phyloP scores from a whole-genome alignment of 1,140 invertebrate genomes.

The Camponotus vicinus region DNA sequence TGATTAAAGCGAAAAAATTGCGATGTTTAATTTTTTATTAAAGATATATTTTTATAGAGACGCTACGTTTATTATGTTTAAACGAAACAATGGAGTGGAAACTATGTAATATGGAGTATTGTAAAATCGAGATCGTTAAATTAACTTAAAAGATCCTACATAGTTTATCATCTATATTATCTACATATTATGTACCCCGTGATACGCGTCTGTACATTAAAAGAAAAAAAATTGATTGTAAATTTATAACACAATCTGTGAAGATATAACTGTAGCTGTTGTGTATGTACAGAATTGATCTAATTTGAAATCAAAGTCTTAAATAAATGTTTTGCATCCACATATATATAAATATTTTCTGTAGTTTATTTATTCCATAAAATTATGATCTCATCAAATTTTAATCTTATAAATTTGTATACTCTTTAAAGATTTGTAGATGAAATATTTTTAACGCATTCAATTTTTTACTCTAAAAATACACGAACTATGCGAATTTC shows the following conservation, averaged over 20 bases:
- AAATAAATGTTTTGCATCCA: slow-evolving; percentile 79
- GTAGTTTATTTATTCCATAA: slow-evolving; percentile 9
- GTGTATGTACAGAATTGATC: slow-evolving; percentile 74
- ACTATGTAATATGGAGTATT: slow-evolving; percentile 51
- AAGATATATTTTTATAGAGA: slow-evolving; percentile 78
- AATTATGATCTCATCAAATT: background rate
- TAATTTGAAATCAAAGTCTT: slow-evolving; percentile 73
- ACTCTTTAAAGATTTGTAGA: background rate
- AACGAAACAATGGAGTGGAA: slow-evolving; percentile 34
- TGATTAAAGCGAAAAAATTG: slow-evolving; percentile 51
- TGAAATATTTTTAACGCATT: no score
- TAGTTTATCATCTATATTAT: slow-evolving; percentile 45
- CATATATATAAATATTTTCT: background rate
- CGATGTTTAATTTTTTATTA: slow-evolving; percentile 70
- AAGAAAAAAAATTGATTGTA: slow-evolving; percentile 70
- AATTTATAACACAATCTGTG: slow-evolving; percentile 70
- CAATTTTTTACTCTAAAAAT: no score
- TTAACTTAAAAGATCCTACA: slow-evolving; percentile 50
- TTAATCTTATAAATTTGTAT: background rate
- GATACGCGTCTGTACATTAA: slow-evolving; percentile 47
- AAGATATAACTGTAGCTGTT: slow-evolving; percentile 70
- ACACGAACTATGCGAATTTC: no score
- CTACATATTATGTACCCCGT: slow-evolving; percentile 44
- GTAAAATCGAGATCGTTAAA: slow-evolving; percentile 56
- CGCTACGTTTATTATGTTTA: slow-evolving; percentile 71